A percentile compares a stretch with the other conserved stretches of the same genome.
Evolutionary conservation across 2,888 invertebrate species (phyloP).

Genomic region (Synergus japonicus): DNA sequence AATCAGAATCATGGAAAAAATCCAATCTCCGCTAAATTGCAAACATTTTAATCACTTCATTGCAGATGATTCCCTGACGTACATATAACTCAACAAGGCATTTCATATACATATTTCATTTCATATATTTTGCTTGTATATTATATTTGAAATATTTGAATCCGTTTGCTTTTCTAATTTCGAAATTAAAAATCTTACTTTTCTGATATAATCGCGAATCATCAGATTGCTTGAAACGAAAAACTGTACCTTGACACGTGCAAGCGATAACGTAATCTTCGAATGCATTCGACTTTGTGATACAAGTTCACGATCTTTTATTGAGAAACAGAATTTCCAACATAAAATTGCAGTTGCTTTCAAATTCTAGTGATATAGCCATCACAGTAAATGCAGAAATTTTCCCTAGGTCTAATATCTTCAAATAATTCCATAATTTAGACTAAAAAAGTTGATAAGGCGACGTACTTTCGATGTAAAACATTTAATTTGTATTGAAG

Average conservation of each 20-base stretch:
- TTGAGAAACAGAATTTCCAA: neutral
- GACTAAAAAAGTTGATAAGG: no score
- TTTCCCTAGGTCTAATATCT: no score
- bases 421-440: no score
- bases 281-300: slow-evolving; percentile 11
- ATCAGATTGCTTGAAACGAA: neutral
- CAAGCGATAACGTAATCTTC: slow-evolving; percentile 10
- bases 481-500: no score
- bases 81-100: neutral
- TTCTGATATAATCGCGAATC: neutral
- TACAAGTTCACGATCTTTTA: neutral
- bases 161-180: neutral
- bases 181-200: neutral
- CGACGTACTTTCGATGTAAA: no score
- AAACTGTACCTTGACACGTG: slow-evolving; percentile 16
- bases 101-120: neutral
- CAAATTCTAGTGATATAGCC: no score
- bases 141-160: no score
- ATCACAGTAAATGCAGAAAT: no score
- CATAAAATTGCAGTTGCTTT: no score
- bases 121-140: no score
- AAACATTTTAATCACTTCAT: neutral
- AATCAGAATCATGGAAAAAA: neutral
- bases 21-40: neutral
- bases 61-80: neutral